Evolutionary conservation across 2,113 vertebrate species (phyloP), one percentile per base, ranked within the genome.

Genomic region (Catharus bicknelli): DNA sequence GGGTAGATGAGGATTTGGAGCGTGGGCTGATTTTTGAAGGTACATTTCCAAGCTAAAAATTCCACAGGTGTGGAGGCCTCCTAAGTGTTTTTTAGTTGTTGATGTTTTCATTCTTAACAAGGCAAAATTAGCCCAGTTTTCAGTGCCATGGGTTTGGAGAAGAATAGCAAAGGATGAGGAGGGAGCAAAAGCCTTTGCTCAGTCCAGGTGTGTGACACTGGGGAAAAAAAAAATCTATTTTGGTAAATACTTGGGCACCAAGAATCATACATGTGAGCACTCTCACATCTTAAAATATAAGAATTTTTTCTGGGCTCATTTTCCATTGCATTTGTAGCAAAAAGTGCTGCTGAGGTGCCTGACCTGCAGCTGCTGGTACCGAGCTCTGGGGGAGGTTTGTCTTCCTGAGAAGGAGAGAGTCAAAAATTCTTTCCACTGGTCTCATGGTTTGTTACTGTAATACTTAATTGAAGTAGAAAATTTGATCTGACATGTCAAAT

Each of bases 401-500:
- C 51, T 64, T 69, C 51, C 61, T 32, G 67, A 86, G 55, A 25
- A 80, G 67, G 26, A 54, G 81, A 36, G 42, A 42, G 76, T 55
- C 86, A 90, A 19, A 77, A 86, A 67, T 85, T 40, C 64, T 70
- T 86, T 45, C 67, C 76, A 8, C 63, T 81, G 73, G 23, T 84
- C 83, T 90, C 42, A 7, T 29, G 80, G 63, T 83, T 94, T 66
- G 51, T 88, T 77, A 45, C 70, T 66, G 63, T 75, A 86, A 42
- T 66, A 19, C n/a, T 80, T 77, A 80, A 91, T 19, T 77, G 64
- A 85, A 72, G 91, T 54, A 87, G 94, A 90, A 90, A 73, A 88
- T 94, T 7, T 73, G 93, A 89, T 94, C 90, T 77, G 93, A 95
- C 80, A 27, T 82, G 89, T 95, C 87, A 76, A 36, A 61, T 20